A percentile compares a stretch with the other conserved stretches of the same genome.
Evolutionary conservation across 1,140 invertebrate species (phyloP).

Genomic region (Agrilus planipennis): DNA sequence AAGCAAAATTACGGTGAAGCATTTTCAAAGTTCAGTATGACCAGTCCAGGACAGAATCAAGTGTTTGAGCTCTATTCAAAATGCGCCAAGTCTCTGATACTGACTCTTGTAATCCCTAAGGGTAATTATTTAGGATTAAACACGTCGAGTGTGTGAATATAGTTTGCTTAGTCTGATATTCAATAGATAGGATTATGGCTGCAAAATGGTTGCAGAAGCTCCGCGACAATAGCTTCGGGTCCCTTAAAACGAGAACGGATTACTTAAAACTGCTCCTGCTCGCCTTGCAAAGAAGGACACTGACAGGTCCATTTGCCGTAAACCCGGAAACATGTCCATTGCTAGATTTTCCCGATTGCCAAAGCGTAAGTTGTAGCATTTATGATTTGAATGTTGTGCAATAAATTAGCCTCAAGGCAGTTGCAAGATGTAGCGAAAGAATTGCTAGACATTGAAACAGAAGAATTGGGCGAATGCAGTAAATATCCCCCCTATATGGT

Average conservation of each 20-base stretch:
- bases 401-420: slow-evolving; percentile 9
- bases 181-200: slow-evolving; percentile 29
- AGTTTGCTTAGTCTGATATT: no score
- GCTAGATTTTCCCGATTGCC: slow-evolving; percentile 25
- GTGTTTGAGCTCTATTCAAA: no score
- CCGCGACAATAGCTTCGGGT: slow-evolving; percentile 14
- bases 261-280: slow-evolving; percentile 33
- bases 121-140: no score
- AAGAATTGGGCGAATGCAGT: slow-evolving; percentile 15
- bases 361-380: slow-evolving; percentile 18
- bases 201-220: slow-evolving; percentile 33
- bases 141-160: no score
- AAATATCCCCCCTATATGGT: slow-evolving; percentile 21
- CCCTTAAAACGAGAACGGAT: slow-evolving; percentile 22
- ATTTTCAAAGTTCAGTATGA: no score
- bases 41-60: no score
- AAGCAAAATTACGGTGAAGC: no score
- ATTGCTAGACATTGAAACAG: slow-evolving; percentile 20
- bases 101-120: no score
- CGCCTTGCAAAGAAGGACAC: slow-evolving; percentile 27
- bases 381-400: neutral
- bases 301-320: slow-evolving; percentile 29
- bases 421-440: slow-evolving; percentile 24
- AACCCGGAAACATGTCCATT: slow-evolving; percentile 20
- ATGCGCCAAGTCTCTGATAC: no score